Percentiles rank a stretch among this genome's conserved stretches.
phyloP scores from a whole-genome alignment of 2,113 vertebrate genomes.

The Carollia perspicillata region DNA sequence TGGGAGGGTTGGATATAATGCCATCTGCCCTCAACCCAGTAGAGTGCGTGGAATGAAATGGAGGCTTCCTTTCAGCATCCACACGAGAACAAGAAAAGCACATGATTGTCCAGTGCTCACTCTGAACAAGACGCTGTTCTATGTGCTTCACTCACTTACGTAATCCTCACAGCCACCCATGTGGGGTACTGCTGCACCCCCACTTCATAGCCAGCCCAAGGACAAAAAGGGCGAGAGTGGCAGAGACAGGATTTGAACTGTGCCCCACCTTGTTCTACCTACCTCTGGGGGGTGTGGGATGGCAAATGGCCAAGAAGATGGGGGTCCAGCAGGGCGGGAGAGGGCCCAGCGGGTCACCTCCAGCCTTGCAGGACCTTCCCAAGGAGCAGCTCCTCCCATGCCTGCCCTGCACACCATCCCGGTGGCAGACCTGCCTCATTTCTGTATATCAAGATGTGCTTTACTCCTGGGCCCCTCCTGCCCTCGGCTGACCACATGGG shows the following conservation, averaged over 20 bases:
- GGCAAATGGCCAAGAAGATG: neutral
- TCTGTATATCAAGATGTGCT: neutral
- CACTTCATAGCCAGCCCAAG: neutral
- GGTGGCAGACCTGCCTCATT: neutral
- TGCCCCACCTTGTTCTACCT: neutral
- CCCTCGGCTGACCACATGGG: neutral
- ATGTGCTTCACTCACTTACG: fast-evolving
- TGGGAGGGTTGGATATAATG: neutral
- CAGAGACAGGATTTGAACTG: neutral
- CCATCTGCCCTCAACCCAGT: neutral
- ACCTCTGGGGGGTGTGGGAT: too few species aligned
- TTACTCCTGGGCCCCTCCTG: neutral
- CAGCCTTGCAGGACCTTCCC: neutral
- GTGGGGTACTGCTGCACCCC: neutral
- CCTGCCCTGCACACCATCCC: neutral
- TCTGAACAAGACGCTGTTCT: neutral
- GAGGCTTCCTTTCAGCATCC: neutral
- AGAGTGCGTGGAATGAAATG: neutral
- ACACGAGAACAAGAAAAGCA: neutral
- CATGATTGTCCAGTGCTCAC: fast-evolving
- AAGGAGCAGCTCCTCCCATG: too few species aligned
- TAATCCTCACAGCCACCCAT: neutral
- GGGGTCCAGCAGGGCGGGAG: neutral
- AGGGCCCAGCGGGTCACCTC: neutral
- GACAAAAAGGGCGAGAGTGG: neutral